Evolutionary conservation across 2,888 invertebrate genomes (phyloP), one percentile per base, ranked within the genome.

Genomic region (Rhamphomyia laevipes): DNA sequence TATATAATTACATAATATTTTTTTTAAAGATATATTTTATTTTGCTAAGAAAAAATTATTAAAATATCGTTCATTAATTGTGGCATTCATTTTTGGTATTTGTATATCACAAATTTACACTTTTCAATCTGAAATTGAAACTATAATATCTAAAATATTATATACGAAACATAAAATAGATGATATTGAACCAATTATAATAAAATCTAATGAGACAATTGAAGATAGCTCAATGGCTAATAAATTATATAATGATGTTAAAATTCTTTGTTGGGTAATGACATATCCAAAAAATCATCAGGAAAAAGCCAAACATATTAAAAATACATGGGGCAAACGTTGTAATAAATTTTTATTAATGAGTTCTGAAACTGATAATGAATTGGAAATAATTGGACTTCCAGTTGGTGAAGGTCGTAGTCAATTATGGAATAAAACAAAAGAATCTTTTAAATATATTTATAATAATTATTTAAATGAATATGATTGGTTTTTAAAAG

Each of bases 401-500:
- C 83, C 87, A 2, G 87, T 95, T 0, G 67, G 75, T 2, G 97
- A 97, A 66, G 94, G 94, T 0, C 75, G 96, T n/a, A 80, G 95
- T 62, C 82, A 84, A 63, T 75, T 99, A 15, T 99, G 97, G 97
- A 92, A 84, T 3, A 99, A 99, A 74, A 97, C 97, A 0, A 95
- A 94, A 70, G 87, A 84, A 58, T 94, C 94, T 0, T 94, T 92
- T 66, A 81, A 82, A 60, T 91, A 93, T 63, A 81, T 91, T 17
- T 88, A 91, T 63, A 77, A 88, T 56, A 75, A 94, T 63, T 82
- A 94, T 65, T 72, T 82, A 45, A 77, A 92, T 57, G 80, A 93
- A 47, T 90, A 86, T 2, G 96, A 96, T 69, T 96, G 94, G 94
- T 96, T 99, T 67, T 74, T 96, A 61, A 99, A 99, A 69, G 96